Conservation (phyloP, 2,797 vertebrate species). For the Rhabdophis nuchalis region DNA sequence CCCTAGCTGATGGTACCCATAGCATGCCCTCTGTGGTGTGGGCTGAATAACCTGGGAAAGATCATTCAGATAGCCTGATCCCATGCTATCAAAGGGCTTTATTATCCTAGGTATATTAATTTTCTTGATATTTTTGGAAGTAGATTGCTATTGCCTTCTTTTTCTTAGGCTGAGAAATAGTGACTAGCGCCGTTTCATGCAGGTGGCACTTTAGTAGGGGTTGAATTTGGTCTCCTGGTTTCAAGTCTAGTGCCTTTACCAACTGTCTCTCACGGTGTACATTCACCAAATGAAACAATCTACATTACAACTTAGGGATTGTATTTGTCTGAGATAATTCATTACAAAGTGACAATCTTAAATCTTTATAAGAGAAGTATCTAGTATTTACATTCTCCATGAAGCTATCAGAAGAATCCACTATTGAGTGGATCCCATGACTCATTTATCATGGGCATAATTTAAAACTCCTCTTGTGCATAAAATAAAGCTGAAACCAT, state of each 20-base stretch:
- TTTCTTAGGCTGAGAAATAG: background rate
- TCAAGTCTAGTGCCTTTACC: background rate
- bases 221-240: background rate
- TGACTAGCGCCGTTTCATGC: background rate
- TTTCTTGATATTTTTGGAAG: background rate
- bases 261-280: background rate
- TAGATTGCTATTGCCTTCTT: background rate
- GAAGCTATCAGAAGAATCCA: background rate
- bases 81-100: background rate
- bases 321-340: background rate
- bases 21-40: background rate
- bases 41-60: background rate
- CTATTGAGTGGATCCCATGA: background rate
- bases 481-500: background rate
- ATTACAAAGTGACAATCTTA: background rate
- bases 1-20: background rate
- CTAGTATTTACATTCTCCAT: background rate
- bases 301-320: background rate
- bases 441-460: background rate
- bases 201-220: background rate
- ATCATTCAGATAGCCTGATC: background rate
- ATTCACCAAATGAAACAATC: background rate
- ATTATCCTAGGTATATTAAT: background rate
- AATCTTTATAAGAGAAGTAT: background rate
- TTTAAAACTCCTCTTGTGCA: background rate